Percentiles rank a stretch among this genome's conserved stretches.
phyloP scores from a whole-genome alignment of 1,140 invertebrate species.

The Caligus rogercresseyi region DNA sequence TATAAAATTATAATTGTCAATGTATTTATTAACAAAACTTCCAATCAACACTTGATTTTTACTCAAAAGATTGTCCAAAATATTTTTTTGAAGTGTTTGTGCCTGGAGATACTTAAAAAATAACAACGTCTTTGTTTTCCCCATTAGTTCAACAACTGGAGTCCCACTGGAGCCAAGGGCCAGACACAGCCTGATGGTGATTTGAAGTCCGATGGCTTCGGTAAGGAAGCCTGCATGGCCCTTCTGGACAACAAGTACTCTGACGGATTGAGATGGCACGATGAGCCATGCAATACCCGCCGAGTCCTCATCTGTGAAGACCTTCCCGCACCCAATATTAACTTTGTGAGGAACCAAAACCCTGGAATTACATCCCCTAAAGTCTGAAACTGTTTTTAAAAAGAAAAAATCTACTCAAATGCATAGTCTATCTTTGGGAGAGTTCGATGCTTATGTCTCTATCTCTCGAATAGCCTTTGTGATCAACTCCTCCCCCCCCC shows the following conservation, averaged over 20 bases:
- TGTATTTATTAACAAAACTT: too few species aligned
- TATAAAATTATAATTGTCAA: too few species aligned
- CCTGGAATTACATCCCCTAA: conserved; percentile 16
- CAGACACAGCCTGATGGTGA: conserved; percentile 13
- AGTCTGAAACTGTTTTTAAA: neutral
- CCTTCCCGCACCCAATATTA: conserved; percentile 15
- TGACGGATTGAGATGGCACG: conserved; percentile 11
- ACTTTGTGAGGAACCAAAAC: conserved; percentile 19
- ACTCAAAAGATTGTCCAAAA: too few species aligned
- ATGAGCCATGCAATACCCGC: conserved; percentile 11
- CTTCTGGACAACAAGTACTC: conserved; percentile 1
- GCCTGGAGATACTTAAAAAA: too few species aligned
- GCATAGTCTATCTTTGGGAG: neutral
- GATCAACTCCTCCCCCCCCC: too few species aligned
- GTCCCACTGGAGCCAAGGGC: neutral
- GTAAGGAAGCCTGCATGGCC: conserved; percentile 14
- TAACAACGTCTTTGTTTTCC: too few species aligned
- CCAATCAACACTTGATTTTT: too few species aligned
- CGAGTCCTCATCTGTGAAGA: conserved; percentile 15
- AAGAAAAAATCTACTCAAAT: neutral
- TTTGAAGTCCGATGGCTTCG: conserved; percentile 18
- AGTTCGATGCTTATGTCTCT: too few species aligned
- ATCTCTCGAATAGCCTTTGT: too few species aligned
- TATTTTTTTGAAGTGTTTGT: too few species aligned
- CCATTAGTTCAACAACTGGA: conserved; percentile 19